Percentiles rank a stretch among this genome's conserved stretches.
phyloP scores from a whole-genome alignment of 1,140 invertebrate genomes.

The Acromyrmex charruanus region DNA sequence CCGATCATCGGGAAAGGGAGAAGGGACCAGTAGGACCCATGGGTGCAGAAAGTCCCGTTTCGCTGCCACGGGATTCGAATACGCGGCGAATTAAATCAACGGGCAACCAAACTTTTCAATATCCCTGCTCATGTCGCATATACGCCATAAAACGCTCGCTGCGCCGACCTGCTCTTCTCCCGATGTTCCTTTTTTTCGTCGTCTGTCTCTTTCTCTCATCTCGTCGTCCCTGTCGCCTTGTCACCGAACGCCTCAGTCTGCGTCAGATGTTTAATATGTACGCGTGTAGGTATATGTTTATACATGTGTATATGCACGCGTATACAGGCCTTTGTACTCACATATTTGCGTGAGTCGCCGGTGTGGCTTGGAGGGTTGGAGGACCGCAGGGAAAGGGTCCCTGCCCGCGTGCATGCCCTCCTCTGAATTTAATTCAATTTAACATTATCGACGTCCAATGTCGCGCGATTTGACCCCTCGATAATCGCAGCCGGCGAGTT shows the following conservation, averaged over 20 bases:
- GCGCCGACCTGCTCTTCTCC: slow-evolving; percentile 9
- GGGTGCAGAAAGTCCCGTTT: slow-evolving; percentile 44
- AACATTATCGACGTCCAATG: slow-evolving; percentile 65
- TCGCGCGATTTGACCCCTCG: slow-evolving; percentile 62
- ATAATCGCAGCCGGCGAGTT: slow-evolving; percentile 47
- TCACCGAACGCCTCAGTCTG: slow-evolving; percentile 25
- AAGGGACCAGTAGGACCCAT: not conserved
- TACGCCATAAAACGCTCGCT: slow-evolving; percentile 67
- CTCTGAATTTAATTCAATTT: slow-evolving; percentile 66
- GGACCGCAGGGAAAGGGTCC: slow-evolving; percentile 20
- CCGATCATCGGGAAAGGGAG: not conserved
- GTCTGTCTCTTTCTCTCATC: not conserved
- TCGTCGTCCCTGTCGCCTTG: not conserved
- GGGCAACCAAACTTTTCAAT: slow-evolving; percentile 77
- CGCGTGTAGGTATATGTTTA: not conserved
- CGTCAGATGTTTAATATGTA: slow-evolving; percentile 36
- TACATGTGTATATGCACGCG: not conserved
- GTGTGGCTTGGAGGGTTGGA: not conserved
- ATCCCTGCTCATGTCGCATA: slow-evolving; percentile 72
- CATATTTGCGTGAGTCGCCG: slow-evolving; percentile 9
- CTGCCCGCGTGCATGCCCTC: not conserved
- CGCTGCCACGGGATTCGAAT: slow-evolving; percentile 52
- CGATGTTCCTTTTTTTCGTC: slow-evolving; percentile 7
- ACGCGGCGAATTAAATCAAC: slow-evolving; percentile 69
- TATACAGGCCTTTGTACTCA: not conserved